These are phyloP conservation scores for Brachionus manjavacas DNA, from an alignment of 1,140 invertebrate species.

Conservation along the genomic window DNA sequence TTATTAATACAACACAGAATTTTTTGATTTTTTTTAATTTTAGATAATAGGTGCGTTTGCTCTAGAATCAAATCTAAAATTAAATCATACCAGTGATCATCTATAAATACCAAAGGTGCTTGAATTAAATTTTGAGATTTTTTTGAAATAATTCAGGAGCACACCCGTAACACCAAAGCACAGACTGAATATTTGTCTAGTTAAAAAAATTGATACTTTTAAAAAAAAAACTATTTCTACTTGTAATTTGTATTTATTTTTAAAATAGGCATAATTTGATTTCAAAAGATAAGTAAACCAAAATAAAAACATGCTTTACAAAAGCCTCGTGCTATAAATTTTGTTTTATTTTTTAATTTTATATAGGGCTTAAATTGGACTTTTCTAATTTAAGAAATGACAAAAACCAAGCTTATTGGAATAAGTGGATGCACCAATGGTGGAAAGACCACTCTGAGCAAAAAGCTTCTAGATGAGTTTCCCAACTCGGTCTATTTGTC, in stretches of 20 bases:
- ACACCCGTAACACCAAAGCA: not conserved
- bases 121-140: not conserved
- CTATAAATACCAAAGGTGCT: not conserved
- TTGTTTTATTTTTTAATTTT: not conserved
- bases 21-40: not conserved
- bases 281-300: not conserved
- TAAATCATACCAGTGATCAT: not conserved
- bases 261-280: not conserved
- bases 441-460: conserved; percentile 22
- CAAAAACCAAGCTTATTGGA: conserved; percentile 35
- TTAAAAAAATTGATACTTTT: not conserved
- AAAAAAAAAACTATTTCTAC: not conserved
- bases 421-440: conserved; percentile 41
- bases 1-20: not conserved
- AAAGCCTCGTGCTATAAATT: not conserved
- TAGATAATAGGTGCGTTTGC: not conserved
- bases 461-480: not conserved
- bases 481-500: not conserved
- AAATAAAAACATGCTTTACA: not conserved
- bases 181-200: not conserved
- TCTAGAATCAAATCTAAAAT: not conserved
- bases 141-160: not conserved
- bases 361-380: not conserved
- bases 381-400: not conserved
- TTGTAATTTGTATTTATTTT: not conserved